Evolutionary conservation across 2,113 vertebrate genomes (phyloP).

Genomic region (Neolamprologus ventralis): DNA sequence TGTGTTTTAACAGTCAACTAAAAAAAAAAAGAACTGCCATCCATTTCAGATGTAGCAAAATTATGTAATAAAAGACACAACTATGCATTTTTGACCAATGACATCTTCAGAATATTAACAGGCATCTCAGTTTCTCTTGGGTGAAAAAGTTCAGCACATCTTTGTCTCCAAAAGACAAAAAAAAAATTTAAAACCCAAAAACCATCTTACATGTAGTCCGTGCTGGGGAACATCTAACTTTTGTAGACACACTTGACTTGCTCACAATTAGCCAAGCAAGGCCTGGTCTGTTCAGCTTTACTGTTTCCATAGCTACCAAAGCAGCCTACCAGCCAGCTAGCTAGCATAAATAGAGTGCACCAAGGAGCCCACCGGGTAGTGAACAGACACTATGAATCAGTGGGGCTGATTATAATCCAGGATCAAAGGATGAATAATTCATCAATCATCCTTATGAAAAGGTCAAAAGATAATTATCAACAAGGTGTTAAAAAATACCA

Average conservation of each 20-base stretch:
- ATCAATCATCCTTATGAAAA: neutral
- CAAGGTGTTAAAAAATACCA: neutral
- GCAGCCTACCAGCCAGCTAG: constrained; percentile 45
- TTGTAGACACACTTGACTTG: constrained; percentile 47
- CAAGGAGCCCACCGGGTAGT: constrained; percentile 25
- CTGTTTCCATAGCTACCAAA: constrained; percentile 59
- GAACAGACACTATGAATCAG: neutral
- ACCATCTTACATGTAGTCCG: neutral
- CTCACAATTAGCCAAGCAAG: constrained; percentile 49
- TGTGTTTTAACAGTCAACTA: neutral
- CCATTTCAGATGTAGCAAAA: neutral
- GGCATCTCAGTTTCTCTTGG: neutral
- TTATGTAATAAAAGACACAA: neutral
- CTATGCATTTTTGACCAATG: neutral
- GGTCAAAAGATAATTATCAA: neutral
- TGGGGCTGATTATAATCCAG: neutral
- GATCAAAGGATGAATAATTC: neutral
- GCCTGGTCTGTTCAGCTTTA: constrained; percentile 36
- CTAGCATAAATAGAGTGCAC: constrained; percentile 52
- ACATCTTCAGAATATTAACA: neutral
- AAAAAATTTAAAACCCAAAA: neutral
- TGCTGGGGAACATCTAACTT: neutral
- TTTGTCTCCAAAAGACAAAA: neutral
- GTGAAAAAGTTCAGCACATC: neutral
- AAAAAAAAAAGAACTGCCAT: neutral